A percentile compares a stretch with the other conserved stretches of the same genome.
These are phyloP conservation scores for Sebastes iracundus DNA, from an alignment of 2,797 vertebrate species.

Conservation along the genomic window DNA sequence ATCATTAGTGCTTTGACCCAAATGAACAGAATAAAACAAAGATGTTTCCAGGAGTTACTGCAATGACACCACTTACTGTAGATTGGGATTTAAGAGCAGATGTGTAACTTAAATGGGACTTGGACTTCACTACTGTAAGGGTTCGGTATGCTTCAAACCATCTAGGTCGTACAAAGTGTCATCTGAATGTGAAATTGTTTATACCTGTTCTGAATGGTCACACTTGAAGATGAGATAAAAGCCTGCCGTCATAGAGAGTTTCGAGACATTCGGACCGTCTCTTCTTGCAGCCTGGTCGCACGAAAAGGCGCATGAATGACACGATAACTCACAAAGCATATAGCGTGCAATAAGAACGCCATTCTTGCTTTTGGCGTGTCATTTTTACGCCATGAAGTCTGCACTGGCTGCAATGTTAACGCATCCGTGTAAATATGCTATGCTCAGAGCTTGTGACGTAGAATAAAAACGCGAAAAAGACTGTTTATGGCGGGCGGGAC, in stretches of 20 bases:
- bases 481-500: no score
- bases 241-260: rapidly evolving
- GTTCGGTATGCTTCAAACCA: neutral
- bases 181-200: neutral
- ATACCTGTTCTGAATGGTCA: neutral
- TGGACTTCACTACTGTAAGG: neutral
- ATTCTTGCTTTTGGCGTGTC: no score
- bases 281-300: neutral
- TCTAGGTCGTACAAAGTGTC: neutral
- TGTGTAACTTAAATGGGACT: neutral
- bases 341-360: rapidly evolving
- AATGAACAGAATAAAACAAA: neutral
- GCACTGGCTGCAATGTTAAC: rapidly evolving
- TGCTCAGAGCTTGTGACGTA: no score
- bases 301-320: no score
- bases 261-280: rapidly evolving
- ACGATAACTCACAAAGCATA: no score
- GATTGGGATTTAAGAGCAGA: neutral
- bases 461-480: rapidly evolving
- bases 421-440: no score
- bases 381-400: no score
- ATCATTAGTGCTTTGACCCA: neutral
- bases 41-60: neutral
- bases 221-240: neutral
- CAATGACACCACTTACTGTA: neutral